Evolutionary conservation across 2,888 invertebrate species (phyloP).

Genomic region (Melanargia galathea): DNA sequence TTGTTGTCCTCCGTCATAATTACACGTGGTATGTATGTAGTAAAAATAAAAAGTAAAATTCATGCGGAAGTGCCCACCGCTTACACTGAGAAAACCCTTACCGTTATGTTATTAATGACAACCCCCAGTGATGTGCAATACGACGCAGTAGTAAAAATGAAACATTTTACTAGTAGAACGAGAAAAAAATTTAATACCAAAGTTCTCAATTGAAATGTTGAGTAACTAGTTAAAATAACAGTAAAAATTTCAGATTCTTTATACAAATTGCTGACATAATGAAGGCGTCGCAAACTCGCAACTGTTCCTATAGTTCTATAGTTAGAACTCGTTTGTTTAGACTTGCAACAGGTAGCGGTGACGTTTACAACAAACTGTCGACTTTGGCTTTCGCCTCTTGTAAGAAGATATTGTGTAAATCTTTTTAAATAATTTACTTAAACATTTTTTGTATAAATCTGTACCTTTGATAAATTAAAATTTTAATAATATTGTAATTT

Average conservation of each 20-base stretch:
- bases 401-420: too few species aligned
- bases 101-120: too few species aligned
- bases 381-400: not conserved
- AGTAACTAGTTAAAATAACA: not conserved
- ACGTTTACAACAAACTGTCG: conserved; percentile 1
- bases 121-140: too few species aligned
- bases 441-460: too few species aligned
- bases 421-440: too few species aligned
- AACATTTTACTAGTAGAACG: not conserved
- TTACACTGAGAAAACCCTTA: too few species aligned
- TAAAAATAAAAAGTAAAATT: too few species aligned
- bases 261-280: conserved; percentile 21
- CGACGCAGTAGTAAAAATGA: not conserved
- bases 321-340: conserved; percentile 25
- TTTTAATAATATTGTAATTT: too few species aligned
- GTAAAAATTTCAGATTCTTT: conserved; percentile 13
- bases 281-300: not conserved
- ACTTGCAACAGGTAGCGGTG: conserved; percentile 32
- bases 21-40: too few species aligned
- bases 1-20: too few species aligned
- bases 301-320: conserved; percentile 21
- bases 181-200: not conserved
- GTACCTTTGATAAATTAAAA: too few species aligned
- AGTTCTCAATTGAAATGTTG: conserved; percentile 1
- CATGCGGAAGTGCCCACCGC: too few species aligned